Conservation (phyloP, 2,797 vertebrate genomes). For the Arctocebus calabarensis region DNA sequence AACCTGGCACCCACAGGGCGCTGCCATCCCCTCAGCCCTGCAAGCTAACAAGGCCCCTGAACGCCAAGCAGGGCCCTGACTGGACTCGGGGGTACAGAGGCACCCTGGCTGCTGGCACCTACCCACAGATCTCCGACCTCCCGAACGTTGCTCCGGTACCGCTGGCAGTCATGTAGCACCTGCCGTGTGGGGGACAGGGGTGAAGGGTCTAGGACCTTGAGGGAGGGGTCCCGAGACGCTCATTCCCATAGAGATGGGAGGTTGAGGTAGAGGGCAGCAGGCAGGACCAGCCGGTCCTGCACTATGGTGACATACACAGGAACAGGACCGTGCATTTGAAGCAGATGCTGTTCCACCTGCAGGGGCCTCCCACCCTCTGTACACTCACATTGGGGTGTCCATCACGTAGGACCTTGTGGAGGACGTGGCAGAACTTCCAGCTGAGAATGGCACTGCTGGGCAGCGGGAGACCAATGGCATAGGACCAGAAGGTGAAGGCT, state of each 20-base stretch:
- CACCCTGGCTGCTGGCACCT: constrained; percentile 81
- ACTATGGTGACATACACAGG: not conserved
- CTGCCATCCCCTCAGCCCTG: fast-evolving
- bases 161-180: constrained; percentile 98
- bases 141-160: constrained; percentile 94
- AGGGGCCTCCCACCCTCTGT: not conserved
- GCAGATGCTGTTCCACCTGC: too few species aligned
- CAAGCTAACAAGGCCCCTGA: fast-evolving
- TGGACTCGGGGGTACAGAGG: not conserved
- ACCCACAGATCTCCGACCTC: constrained; percentile 96
- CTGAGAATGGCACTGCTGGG: constrained; percentile 95
- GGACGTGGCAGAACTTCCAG: constrained; percentile 99
- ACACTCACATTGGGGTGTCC: constrained; percentile 96
- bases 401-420: constrained; percentile 97
- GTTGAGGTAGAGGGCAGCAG: not conserved
- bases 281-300: fast-evolving
- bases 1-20: fast-evolving
- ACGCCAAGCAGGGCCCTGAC: fast-evolving
- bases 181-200: constrained; percentile 64
- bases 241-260: fast-evolving
- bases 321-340: not conserved
- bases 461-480: constrained; percentile 95
- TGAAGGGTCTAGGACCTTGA: fast-evolving
- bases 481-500: constrained; percentile 98
- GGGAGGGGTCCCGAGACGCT: fast-evolving